Evolutionary conservation across 2,113 vertebrate species (phyloP).

Genomic region (Heterotis niloticus): DNA sequence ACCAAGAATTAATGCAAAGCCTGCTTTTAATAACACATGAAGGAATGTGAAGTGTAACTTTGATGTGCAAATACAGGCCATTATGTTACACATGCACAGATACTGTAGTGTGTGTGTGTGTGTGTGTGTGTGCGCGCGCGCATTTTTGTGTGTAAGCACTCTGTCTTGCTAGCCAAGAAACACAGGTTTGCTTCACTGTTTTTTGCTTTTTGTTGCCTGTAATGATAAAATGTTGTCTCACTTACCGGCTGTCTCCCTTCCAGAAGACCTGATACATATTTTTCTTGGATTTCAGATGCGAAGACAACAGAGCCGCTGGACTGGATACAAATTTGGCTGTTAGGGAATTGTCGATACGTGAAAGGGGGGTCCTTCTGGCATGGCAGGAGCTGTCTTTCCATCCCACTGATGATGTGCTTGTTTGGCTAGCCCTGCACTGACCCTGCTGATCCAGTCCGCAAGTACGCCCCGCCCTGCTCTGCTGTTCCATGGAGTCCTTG

Average conservation of each 20-base stretch:
- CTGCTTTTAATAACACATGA: background rate
- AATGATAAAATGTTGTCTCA: background rate
- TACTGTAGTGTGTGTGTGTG: too few relatives aligned
- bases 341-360: constrained; percentile 34
- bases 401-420: constrained; percentile 60
- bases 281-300: constrained; percentile 65
- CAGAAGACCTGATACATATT: background rate
- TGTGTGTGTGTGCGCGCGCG: too few relatives aligned
- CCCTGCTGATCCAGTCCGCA: background rate
- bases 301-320: constrained; percentile 37
- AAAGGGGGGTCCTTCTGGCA: constrained; percentile 45
- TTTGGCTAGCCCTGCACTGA: constrained; percentile 56
- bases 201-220: background rate
- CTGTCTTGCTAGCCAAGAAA: too few relatives aligned
- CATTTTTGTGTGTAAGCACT: too few relatives aligned
- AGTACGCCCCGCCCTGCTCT: background rate
- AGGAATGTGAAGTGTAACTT: background rate
- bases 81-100: too few relatives aligned
- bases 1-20: background rate
- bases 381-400: constrained; percentile 46
- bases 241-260: background rate
- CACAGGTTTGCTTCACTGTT: too few relatives aligned
- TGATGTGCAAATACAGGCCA: too few relatives aligned
- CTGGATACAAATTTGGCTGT: constrained; percentile 57
- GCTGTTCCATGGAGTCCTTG: constrained; percentile 52